phyloP scores from a whole-genome alignment of 2,888 invertebrate species.

The Dasysyrphus tricinctus region DNA sequence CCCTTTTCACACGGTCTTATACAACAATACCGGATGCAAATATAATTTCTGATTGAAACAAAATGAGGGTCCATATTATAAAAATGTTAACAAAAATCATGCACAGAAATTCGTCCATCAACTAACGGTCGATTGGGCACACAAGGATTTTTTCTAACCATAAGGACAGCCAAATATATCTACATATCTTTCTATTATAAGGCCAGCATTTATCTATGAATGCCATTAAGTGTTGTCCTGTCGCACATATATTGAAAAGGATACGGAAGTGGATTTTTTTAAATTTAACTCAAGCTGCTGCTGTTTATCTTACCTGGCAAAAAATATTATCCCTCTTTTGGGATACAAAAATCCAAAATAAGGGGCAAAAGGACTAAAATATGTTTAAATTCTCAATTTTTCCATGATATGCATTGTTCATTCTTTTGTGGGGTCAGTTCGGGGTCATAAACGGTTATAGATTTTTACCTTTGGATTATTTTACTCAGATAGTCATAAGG shows the following conservation, averaged over 20 bases:
- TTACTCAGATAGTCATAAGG: conserved; percentile 25
- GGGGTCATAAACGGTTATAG: conserved; percentile 70
- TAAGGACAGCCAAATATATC: conserved; percentile 4
- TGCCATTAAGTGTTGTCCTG: conserved; percentile 50
- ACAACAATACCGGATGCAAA: conserved; percentile 56
- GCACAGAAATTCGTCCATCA: conserved; percentile 24
- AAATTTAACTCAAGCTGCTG: conserved; percentile 63
- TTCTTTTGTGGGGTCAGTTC: conserved; percentile 64
- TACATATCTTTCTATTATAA: conserved; percentile 18
- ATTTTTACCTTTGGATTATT: conserved; percentile 40
- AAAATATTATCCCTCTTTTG: conserved; percentile 37
- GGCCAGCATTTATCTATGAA: conserved; percentile 51
- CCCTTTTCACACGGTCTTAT: conserved; percentile 49
- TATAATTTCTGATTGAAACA: conserved; percentile 18
- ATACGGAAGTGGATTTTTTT: conserved; percentile 62
- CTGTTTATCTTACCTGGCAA: conserved; percentile 56
- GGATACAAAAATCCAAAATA: conserved; percentile 35
- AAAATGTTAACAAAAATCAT: conserved; percentile 2
- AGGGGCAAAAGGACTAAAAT: conserved; percentile 51
- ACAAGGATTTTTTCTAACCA: conserved; percentile 23
- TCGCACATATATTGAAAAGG: conserved; percentile 45
- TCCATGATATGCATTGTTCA: conserved; percentile 20
- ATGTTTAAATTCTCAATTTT: conserved; percentile 29
- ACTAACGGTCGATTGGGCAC: conserved; percentile 60
- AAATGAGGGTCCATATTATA: conserved; percentile 47